Base-by-base conservation (phyloP, 1,140 invertebrate genomes). In the Nasonia vitripennis region DNA sequence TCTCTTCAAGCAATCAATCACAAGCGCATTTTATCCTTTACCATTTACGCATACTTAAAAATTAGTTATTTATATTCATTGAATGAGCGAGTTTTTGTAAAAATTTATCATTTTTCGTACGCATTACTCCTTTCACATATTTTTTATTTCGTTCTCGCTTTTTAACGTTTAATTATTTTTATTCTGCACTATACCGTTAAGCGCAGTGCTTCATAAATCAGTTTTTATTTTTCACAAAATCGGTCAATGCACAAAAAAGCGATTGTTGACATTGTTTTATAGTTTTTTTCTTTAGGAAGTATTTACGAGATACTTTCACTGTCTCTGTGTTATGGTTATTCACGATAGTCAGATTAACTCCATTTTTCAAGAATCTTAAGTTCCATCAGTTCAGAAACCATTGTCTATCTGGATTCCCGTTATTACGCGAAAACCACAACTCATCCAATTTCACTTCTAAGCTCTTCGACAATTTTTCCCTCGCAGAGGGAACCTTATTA, bases 81-180 rank as follows among this genome's bases (percentile, higher is more conserved):
- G 80, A 81, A 83, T 86, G 80, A 86, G 85, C 85, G 81, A 86
- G 81, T 83, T 81, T 86, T 62, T 86, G 81, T 86, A 83, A 83
- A 83, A 90, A 90, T 90, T 90, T 89, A 89, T 84, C 78, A 82
- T 83, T 87, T 90, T 78, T 86, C 78, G 11, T 79, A 86, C 62
- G 48, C 75, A 79, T 51, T 83, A 74, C 20, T 79, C 27, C 80
- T 85, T 73, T 86, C 68, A 83, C 74, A 86, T n/a, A 48, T 77
- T 73, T 70, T 75, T 80, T 74, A 81, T 85, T 81, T 81, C 62
- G 67, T 77, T 80, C 51, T 85, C 62, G 79, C 79, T 77, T 37
- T 74, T 81, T 70, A 31, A 75, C 67, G 51, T 67, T 31, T 79
- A 81, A 85, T 45, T 34, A 81, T 73, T 75, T 85, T 85, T 34